Conservation (phyloP, 2,888 invertebrate species). For the Sepiola atlantica region DNA sequence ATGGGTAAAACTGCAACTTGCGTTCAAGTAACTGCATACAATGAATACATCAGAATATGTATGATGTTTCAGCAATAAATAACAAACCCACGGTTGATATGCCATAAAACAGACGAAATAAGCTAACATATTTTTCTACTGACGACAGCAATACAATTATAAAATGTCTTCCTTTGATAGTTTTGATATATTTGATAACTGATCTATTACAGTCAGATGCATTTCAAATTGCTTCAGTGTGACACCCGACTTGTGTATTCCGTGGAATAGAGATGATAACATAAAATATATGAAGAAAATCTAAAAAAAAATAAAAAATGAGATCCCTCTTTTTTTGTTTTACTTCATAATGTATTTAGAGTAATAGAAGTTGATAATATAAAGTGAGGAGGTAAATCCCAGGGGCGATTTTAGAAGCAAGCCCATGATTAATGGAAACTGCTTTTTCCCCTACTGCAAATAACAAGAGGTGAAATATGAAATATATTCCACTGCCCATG, state of each 20-base stretch:
- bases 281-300: background rate
- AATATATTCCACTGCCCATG: background rate
- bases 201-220: background rate
- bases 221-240: background rate
- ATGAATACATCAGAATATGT: too few species aligned
- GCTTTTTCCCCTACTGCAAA: background rate
- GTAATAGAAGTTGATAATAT: slow-evolving; percentile 3
- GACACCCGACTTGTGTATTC: background rate
- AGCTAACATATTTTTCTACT: too few species aligned
- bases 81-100: too few species aligned
- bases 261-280: background rate
- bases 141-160: too few species aligned
- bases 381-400: background rate
- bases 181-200: background rate
- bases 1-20: too few species aligned
- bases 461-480: background rate
- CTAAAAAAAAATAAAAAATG: background rate
- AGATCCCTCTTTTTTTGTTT: background rate
- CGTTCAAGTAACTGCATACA: too few species aligned
- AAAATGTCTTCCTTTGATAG: too few species aligned
- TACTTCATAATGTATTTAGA: background rate
- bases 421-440: background rate
- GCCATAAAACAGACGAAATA: too few species aligned
- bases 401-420: background rate
- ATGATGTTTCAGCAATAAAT: too few species aligned